These are phyloP conservation scores for Porites evermanni DNA, from an alignment of 92 coral and sea anemone genomes.

Conservation along the genomic window DNA sequence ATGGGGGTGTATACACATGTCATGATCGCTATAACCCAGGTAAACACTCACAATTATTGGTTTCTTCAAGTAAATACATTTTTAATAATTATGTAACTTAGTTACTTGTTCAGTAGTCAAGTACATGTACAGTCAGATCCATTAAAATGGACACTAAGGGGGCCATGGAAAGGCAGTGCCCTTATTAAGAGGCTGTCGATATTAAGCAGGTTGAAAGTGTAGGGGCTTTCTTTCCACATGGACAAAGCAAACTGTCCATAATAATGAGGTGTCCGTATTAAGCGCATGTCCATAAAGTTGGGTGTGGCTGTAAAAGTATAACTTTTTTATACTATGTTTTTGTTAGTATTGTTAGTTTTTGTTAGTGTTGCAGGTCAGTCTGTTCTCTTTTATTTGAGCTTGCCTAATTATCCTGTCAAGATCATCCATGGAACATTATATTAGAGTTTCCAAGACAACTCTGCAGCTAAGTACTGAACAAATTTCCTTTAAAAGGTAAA, in stretches of 20 bases:
- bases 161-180: too few species aligned
- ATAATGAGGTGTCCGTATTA: too few species aligned
- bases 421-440: too few species aligned
- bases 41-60: conserved; percentile 6
- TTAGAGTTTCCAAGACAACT: background rate
- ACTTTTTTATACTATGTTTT: background rate
- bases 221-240: too few species aligned
- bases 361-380: background rate
- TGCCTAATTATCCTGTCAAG: too few species aligned
- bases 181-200: too few species aligned
- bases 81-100: background rate
- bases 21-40: conserved; percentile 82
- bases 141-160: too few species aligned
- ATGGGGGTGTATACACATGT: conserved; percentile 80
- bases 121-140: too few species aligned
- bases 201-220: too few species aligned
- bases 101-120: too few species aligned
- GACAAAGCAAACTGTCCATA: too few species aligned
- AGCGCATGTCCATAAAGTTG: too few species aligned
- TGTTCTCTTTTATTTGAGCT: background rate
- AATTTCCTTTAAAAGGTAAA: conserved; percentile 38
- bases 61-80: background rate
- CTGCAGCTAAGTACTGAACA: background rate
- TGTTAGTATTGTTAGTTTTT: background rate
- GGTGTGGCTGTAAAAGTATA: background rate